Evolutionary conservation across 2,113 vertebrate species (phyloP).

Genomic region (Cairina moschata): DNA sequence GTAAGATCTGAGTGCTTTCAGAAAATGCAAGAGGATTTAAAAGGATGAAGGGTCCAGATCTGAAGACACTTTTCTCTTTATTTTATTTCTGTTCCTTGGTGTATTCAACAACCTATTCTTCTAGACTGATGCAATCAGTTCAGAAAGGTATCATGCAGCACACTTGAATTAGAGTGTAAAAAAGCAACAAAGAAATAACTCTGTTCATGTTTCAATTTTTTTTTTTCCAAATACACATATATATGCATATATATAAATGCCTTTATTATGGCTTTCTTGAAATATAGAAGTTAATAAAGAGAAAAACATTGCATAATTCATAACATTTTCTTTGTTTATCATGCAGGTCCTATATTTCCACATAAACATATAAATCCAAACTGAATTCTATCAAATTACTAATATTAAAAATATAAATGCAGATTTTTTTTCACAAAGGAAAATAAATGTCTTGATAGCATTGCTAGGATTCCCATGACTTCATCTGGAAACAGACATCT

Average conservation of each 20-base stretch:
- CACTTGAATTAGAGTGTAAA: neutral
- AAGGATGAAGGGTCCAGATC: neutral
- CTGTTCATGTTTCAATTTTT: neutral
- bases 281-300: neutral
- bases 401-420: neutral
- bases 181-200: neutral
- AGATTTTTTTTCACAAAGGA: neutral
- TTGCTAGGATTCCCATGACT: neutral
- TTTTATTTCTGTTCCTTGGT: neutral
- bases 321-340: conserved; percentile 13
- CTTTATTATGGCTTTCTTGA: neutral
- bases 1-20: neutral
- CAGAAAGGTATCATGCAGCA: neutral
- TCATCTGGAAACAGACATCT: neutral
- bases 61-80: neutral
- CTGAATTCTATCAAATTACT: neutral
- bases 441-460: neutral
- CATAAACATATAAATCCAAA: neutral
- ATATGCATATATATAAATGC: neutral
- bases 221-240: neutral
- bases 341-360: neutral
- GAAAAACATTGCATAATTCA: conserved; percentile 23
- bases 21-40: neutral
- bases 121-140: neutral
- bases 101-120: neutral